These are phyloP conservation scores for Galerucella pusilla DNA, from an alignment of 2,888 invertebrate species.

Conservation along the genomic window DNA sequence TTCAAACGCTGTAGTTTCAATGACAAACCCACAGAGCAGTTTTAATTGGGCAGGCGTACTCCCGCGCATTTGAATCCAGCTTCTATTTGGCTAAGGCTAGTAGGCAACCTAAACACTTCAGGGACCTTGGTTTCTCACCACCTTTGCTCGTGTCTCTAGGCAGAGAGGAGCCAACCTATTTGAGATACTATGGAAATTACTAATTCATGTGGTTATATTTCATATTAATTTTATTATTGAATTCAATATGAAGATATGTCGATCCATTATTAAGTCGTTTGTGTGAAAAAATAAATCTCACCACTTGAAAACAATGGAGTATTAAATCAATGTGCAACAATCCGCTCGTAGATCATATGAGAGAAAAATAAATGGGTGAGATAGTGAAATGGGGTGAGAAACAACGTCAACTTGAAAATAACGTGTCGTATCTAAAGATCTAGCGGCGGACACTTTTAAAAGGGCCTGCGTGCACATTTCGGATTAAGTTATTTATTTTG, in stretches of 20 bases:
- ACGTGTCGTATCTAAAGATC: constrained; percentile 56
- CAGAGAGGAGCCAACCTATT: too few species aligned
- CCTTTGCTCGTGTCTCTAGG: too few species aligned
- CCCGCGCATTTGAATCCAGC: too few species aligned
- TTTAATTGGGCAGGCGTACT: too few species aligned
- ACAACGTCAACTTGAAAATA: constrained; percentile 55
- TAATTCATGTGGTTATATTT: too few species aligned
- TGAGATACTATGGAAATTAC: background rate
- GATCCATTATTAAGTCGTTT: constrained; percentile 16
- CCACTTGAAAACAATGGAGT: constrained; percentile 37
- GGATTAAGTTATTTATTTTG: constrained; percentile 25
- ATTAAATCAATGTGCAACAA: constrained; percentile 52
- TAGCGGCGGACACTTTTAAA: constrained; percentile 20
- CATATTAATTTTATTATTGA: background rate
- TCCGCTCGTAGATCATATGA: constrained; percentile 52
- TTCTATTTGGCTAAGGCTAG: too few species aligned
- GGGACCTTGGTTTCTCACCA: too few species aligned
- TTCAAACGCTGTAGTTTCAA: too few species aligned
- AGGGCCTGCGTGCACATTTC: constrained; percentile 32
- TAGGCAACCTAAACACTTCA: too few species aligned
- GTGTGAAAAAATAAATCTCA: constrained; percentile 27
- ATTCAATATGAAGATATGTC: background rate
- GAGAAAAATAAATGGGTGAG: constrained; percentile 50
- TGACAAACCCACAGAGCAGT: too few species aligned
- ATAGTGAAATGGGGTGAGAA: constrained; percentile 54